Conservation (phyloP, 1,140 invertebrate genomes). For the Tribolium castaneum region DNA sequence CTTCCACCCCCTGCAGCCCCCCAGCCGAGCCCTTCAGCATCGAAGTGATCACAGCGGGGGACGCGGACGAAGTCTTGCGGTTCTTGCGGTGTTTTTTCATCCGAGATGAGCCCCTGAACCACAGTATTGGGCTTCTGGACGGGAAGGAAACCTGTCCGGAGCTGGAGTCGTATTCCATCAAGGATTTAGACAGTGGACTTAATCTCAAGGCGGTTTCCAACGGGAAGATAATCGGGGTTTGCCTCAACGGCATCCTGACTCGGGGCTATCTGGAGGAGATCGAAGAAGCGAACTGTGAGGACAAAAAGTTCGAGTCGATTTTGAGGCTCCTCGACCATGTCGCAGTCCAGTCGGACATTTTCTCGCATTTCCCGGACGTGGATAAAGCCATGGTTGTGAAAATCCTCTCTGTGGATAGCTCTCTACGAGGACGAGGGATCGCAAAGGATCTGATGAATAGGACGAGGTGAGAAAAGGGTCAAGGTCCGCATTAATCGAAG, state of each 20-base stretch:
- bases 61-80: slow-evolving; percentile 53
- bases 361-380: slow-evolving; percentile 68
- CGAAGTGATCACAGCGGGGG: slow-evolving; percentile 44
- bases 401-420: slow-evolving; percentile 74
- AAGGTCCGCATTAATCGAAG: slow-evolving; percentile 37
- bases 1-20: slow-evolving; percentile 58
- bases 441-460: slow-evolving; percentile 73
- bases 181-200: slow-evolving; percentile 69
- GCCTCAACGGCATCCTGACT: slow-evolving; percentile 58
- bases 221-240: slow-evolving; percentile 72
- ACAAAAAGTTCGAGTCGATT: slow-evolving; percentile 74
- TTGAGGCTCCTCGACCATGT: slow-evolving; percentile 70
- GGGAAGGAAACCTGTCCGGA: slow-evolving; percentile 73
- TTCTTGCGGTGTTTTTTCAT: slow-evolving; percentile 70
- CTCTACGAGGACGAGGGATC: slow-evolving; percentile 74
- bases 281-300: slow-evolving; percentile 64
- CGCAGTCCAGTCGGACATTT: slow-evolving; percentile 68
- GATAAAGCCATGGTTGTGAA: slow-evolving; percentile 71
- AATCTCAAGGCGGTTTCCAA: slow-evolving; percentile 72
- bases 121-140: slow-evolving; percentile 70
- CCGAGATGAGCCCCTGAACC: slow-evolving; percentile 78
- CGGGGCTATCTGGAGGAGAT: slow-evolving; percentile 62
- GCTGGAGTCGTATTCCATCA: slow-evolving; percentile 73
- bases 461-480: slow-evolving; percentile 68
- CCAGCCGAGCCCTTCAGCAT: slow-evolving; percentile 56